Base-by-base conservation (phyloP, 2,113 vertebrate species). In the Hirundichthys speculiger region DNA sequence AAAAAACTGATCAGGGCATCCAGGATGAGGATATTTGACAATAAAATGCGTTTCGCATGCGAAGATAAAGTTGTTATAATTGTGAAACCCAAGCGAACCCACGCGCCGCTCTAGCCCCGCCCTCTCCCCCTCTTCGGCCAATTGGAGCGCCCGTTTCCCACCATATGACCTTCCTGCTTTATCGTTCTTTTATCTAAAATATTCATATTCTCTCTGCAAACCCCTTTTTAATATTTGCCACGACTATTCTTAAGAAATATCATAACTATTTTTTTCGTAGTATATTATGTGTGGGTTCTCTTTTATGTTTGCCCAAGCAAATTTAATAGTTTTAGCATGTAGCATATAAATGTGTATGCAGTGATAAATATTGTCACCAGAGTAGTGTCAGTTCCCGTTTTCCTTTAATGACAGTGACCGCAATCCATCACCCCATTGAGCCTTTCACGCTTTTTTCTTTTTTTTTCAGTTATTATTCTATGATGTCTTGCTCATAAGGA, bases 21-120 rank as follows among this genome's bases (percentile, higher is more conserved):
- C 73, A 46, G 70, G 59, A 79, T 75, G 69, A 81, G 81, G 85
- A 55, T 82, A 90, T 93, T 92, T 90, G 84, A 87, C 91, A 88
- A 89, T 92, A 94, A 94, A 95, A 91, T 89, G 93, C 93, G 90
- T 81, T 82, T 86, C 77, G 81, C 82, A 73, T 89, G 92, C 91
- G 93, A 90, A 93, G 93, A 94, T 94, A 95, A 97, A 98, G 94
- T 98, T 98, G 94, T 96, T 95, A 95, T 95, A 97, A 96, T 96
- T 95, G 96, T 98, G 94, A 96, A 95, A 96, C 93, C 93, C 92
- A 92, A 93, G 93, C 93, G 93, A 91, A 95, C 91, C 92, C 91
- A 95, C 94, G 95, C 96, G 95, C 94, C 92, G 93, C 89, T 88
- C 76, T 92, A 75, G 89, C 90, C 91, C 92, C 93, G 93, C 92